Percentiles rank a stretch among this genome's conserved stretches.
Conservation (phyloP, 2,797 vertebrate genomes). For the Paramormyrops hopkinsi region DNA sequence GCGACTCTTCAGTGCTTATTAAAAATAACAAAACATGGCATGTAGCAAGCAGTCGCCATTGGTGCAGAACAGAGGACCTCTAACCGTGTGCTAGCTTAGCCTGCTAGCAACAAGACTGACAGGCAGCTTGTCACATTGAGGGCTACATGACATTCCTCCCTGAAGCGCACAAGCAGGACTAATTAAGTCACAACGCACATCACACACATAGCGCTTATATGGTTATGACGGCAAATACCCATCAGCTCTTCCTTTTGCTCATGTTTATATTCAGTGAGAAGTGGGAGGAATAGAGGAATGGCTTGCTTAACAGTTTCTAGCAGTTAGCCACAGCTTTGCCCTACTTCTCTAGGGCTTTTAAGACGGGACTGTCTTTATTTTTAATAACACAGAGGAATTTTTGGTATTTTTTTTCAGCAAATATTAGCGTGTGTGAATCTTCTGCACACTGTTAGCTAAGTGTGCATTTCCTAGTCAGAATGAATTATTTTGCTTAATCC, state of each 20-base stretch:
- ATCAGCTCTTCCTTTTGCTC: neutral
- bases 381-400: neutral
- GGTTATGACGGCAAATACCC: neutral
- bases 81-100: neutral
- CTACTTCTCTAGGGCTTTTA: slow-evolving; percentile 2
- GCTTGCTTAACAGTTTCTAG: neutral
- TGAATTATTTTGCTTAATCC: neutral
- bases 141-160: neutral
- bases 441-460: neutral
- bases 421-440: neutral
- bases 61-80: neutral
- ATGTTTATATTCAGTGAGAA: neutral
- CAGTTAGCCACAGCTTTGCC: neutral
- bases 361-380: neutral
- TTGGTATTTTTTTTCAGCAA: neutral
- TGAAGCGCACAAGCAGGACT: neutral
- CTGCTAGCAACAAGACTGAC: neutral
- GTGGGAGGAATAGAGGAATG: neutral
- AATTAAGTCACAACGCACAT: neutral
- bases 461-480: neutral
- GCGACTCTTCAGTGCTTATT: slow-evolving; percentile 3
- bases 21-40: slow-evolving; percentile 18
- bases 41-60: neutral
- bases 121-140: neutral
- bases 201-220: neutral